A percentile compares a stretch with the other conserved stretches of the same genome.
These are phyloP conservation scores for Agrypnus murinus DNA, from an alignment of 2,888 invertebrate genomes.

Conservation along the genomic window DNA sequence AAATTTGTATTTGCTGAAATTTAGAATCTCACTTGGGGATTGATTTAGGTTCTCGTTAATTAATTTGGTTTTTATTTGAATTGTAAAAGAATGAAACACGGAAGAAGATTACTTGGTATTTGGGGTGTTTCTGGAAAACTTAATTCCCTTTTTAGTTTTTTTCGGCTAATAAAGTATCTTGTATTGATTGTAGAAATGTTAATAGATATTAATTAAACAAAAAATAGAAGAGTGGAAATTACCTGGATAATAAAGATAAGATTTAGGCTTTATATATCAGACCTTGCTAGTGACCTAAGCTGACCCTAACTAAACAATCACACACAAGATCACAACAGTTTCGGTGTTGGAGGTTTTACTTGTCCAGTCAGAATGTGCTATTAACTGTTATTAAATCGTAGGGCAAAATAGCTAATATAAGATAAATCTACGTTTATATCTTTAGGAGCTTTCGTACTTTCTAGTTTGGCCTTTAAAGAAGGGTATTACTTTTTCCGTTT, in stretches of 20 bases:
- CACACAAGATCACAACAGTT: constrained; percentile 17
- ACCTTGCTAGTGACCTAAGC: background rate
- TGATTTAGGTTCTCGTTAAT: constrained; percentile 2
- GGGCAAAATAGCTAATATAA: background rate
- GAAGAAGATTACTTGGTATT: too few species aligned
- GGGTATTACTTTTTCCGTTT: too few species aligned
- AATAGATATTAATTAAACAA: too few species aligned
- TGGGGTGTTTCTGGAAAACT: too few species aligned
- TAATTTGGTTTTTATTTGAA: background rate
- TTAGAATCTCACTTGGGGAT: background rate
- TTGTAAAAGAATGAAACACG: too few species aligned
- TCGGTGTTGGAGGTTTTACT: constrained; percentile 1
- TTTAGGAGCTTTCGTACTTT: background rate
- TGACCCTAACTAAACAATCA: constrained; percentile 8
- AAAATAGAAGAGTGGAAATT: too few species aligned
- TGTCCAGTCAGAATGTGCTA: constrained; percentile 4
- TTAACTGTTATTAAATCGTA: constrained; percentile 13
- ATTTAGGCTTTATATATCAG: background rate
- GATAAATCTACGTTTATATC: background rate
- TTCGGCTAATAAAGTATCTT: too few species aligned
- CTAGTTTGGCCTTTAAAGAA: too few species aligned
- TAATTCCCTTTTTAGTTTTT: too few species aligned
- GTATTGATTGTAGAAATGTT: too few species aligned
- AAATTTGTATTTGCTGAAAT: constrained; percentile 24
- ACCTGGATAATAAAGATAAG: background rate